A percentile compares a stretch with the other conserved stretches of the same genome.
These are phyloP conservation scores for Campoletis raptor DNA, from an alignment of 2,888 invertebrate species.

Conservation along the genomic window DNA sequence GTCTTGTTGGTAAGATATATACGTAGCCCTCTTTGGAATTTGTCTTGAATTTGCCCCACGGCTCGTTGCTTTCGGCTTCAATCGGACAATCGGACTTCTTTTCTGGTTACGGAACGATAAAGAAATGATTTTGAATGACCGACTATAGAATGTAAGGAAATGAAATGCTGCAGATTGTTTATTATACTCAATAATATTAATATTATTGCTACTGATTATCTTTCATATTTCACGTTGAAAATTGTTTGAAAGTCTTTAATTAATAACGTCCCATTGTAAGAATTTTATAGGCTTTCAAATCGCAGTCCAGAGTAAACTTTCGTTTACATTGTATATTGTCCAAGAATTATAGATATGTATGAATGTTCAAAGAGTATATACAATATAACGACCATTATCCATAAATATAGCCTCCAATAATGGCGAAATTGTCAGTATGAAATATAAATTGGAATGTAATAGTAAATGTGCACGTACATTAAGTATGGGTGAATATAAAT, in stretches of 20 bases:
- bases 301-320: not conserved
- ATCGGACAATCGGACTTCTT: conserved; percentile 1
- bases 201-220: not conserved
- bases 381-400: not conserved
- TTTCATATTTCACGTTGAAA: not conserved
- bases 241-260: not conserved
- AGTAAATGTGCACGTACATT: not conserved
- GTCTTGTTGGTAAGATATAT: conserved; percentile 67
- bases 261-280: not conserved
- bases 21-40: conserved; percentile 73
- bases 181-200: not conserved
- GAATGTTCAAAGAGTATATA: not conserved
- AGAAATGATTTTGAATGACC: not conserved
- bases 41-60: conserved; percentile 72
- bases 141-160: not conserved
- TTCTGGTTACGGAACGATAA: not conserved
- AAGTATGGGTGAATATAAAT: not conserved
- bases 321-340: not conserved
- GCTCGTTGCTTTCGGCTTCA: conserved; percentile 18
- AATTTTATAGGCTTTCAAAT: not conserved
- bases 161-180: not conserved
- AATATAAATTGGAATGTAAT: conserved; percentile 14
- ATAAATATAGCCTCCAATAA: not conserved
- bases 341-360: not conserved
- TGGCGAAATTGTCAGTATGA: not conserved